These are phyloP conservation scores for Willowsia nigromaculata DNA, from an alignment of 2,888 invertebrate genomes.

Conservation along the genomic window DNA sequence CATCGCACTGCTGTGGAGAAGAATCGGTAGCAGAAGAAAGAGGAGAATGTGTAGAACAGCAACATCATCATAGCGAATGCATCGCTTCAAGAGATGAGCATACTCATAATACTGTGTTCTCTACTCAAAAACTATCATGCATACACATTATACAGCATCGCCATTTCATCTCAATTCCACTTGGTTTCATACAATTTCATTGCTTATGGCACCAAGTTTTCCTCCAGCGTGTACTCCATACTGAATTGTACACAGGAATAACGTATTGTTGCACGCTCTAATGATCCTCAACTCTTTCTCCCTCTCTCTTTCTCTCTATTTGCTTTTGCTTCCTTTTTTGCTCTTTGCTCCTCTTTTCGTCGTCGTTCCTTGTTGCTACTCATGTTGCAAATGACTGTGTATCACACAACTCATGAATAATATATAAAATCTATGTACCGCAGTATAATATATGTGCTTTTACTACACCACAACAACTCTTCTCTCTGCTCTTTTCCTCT, in stretches of 20 bases:
- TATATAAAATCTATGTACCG: constrained; percentile 21
- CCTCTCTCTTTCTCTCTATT: neutral
- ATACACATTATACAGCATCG: constrained; percentile 16
- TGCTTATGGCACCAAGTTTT: constrained; percentile 26
- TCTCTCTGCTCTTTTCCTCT: neutral
- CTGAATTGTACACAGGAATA: constrained; percentile 40
- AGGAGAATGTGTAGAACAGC: neutral
- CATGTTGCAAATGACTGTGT: constrained; percentile 61
- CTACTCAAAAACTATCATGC: constrained; percentile 4
- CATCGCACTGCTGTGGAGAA: constrained; percentile 31
- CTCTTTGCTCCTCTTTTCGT: constrained; percentile 35
- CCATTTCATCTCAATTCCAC: constrained; percentile 55
- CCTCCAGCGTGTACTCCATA: constrained; percentile 29
- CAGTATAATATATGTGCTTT: constrained; percentile 7
- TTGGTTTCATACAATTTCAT: constrained; percentile 50
- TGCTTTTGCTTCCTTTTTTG: constrained; percentile 15
- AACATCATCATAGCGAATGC: neutral
- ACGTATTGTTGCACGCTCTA: constrained; percentile 65
- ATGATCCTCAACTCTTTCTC: constrained; percentile 50
- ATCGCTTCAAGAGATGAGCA: neutral
- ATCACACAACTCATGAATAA: constrained; percentile 62
- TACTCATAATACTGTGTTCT: neutral
- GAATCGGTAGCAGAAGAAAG: neutral
- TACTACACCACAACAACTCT: constrained; percentile 23
- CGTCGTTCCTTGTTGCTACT: constrained; percentile 21